Conservation (phyloP, 2,113 vertebrate species). For the Cryptomyrus ogoouensis region DNA sequence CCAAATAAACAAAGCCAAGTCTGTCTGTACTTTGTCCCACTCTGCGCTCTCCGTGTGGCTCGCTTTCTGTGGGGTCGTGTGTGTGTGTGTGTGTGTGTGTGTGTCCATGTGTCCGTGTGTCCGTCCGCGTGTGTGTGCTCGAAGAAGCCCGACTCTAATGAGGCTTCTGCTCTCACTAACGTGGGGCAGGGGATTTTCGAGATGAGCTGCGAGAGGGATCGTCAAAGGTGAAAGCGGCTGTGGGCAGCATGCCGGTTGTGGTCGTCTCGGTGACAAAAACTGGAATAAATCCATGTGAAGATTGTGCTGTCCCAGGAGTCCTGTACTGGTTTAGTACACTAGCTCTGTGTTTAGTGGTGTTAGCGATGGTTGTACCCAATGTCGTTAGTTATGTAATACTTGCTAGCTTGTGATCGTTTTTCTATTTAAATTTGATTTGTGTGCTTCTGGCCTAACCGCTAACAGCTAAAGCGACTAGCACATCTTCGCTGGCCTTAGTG, state of each 20-base stretch:
- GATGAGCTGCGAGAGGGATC: neutral
- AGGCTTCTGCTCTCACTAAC: neutral
- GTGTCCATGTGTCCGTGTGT: neutral
- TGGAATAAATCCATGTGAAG: neutral
- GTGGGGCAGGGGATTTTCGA: neutral
- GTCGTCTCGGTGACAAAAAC: neutral
- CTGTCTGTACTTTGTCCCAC: slow-evolving; percentile 55
- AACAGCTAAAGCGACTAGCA: neutral
- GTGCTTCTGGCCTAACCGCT: neutral
- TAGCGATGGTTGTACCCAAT: neutral
- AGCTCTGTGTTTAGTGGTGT: neutral
- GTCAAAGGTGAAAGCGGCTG: neutral
- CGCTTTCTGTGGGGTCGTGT: slow-evolving; percentile 5
- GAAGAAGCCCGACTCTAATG: neutral
- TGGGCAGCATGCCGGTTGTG: neutral
- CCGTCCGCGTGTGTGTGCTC: neutral
- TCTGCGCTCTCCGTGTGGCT: slow-evolving; percentile 28
- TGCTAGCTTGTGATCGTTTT: neutral
- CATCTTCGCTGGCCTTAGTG: neutral
- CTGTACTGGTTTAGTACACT: neutral
- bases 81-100: neutral
- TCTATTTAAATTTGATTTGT: neutral
- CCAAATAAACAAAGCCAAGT: slow-evolving; percentile 32
- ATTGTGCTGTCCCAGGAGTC: neutral
- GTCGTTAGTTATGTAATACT: neutral